A percentile compares a stretch with the other conserved stretches of the same genome.
Evolutionary conservation across 2,888 invertebrate species (phyloP).

Genomic region (Cartodere bifasciata): DNA sequence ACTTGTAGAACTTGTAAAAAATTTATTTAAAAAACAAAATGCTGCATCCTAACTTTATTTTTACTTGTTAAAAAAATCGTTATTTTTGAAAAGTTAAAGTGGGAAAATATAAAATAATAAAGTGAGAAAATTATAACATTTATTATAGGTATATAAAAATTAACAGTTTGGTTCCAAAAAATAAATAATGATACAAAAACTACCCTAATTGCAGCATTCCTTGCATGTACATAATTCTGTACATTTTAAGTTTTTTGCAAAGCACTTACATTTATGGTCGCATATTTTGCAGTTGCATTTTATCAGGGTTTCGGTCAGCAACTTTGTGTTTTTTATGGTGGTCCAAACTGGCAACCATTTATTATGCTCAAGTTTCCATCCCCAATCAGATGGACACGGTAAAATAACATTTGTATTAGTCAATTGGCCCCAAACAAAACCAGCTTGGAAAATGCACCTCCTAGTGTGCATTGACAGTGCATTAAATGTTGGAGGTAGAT

Average conservation of each 20-base stretch:
- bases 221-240: background rate
- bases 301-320: background rate
- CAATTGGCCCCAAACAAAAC: background rate
- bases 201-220: too few relatives aligned
- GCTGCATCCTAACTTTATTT: too few relatives aligned
- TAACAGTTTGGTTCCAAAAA: too few relatives aligned
- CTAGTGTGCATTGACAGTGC: background rate
- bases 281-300: slow-evolving; percentile 1
- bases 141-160: too few relatives aligned
- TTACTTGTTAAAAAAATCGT: too few relatives aligned
- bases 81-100: too few relatives aligned
- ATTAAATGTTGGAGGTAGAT: background rate
- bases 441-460: background rate
- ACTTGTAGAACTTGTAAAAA: too few relatives aligned
- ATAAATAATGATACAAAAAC: too few relatives aligned
- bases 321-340: background rate
- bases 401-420: background rate
- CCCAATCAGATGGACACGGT: background rate
- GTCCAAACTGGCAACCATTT: background rate
- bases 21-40: too few relatives aligned
- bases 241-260: background rate
- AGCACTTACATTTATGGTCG: background rate
- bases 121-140: too few relatives aligned
- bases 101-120: too few relatives aligned
- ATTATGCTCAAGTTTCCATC: background rate